Evolutionary conservation across 2,113 vertebrate genomes (phyloP).

Genomic region (Zosterops japonicus): DNA sequence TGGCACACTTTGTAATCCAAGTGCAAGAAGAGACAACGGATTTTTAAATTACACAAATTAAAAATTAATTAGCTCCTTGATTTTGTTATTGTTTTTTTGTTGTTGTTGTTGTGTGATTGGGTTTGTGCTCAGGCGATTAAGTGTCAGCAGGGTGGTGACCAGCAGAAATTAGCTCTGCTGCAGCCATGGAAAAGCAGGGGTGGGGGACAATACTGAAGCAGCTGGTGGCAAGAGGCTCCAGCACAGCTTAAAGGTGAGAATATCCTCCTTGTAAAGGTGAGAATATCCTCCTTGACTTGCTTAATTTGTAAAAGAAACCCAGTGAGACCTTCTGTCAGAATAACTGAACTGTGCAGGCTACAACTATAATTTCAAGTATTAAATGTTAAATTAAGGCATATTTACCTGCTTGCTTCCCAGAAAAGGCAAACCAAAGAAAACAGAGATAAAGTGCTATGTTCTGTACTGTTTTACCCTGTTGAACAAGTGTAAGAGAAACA

Average conservation of each 20-base stretch:
- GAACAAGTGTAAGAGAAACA: background rate
- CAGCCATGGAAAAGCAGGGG: background rate
- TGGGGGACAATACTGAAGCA: background rate
- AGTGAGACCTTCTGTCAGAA: background rate
- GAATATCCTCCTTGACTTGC: background rate
- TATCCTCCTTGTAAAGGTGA: background rate
- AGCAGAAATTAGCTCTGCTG: slow-evolving; percentile 12
- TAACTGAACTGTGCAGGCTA: background rate
- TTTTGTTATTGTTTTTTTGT: too few species aligned
- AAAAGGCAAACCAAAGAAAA: background rate
- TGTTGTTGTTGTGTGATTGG: background rate
- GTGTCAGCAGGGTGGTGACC: slow-evolving; percentile 20
- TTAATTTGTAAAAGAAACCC: background rate
- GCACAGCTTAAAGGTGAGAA: slow-evolving; percentile 17
- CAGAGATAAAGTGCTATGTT: background rate
- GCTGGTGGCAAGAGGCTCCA: background rate
- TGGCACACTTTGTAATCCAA: background rate
- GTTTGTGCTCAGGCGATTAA: slow-evolving; percentile 33
- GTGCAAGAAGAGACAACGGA: slow-evolving; percentile 27
- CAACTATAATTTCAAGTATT: background rate
- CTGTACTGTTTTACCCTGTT: background rate
- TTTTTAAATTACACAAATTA: slow-evolving; percentile 46
- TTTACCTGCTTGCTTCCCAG: background rate
- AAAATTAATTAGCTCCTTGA: slow-evolving; percentile 35
- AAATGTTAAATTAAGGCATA: background rate